phyloP scores from a whole-genome alignment of 2,888 invertebrate species.

The Dexiosoma caninum region DNA sequence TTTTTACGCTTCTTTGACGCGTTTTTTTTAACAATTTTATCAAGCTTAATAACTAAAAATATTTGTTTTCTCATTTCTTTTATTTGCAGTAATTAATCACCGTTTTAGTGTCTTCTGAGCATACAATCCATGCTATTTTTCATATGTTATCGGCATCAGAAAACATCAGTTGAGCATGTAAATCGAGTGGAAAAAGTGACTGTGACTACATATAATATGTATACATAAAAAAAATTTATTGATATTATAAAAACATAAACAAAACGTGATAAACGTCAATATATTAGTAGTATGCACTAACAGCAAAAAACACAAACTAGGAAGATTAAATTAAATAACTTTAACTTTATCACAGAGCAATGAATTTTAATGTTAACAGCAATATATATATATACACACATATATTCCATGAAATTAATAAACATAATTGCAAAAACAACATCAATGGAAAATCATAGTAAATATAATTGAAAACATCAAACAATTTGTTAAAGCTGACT shows the following conservation, averaged over 20 bases:
- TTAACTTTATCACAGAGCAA: constrained; percentile 4
- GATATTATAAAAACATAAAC: constrained; percentile 6
- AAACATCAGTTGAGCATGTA: constrained; percentile 23
- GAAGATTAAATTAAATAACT: constrained; percentile 40
- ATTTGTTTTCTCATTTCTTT: constrained; percentile 23
- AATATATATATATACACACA: too few relatives aligned
- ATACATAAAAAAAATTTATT: background rate
- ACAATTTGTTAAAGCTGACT: constrained; percentile 1
- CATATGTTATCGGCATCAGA: constrained; percentile 15
- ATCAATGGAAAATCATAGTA: background rate
- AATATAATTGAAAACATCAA: constrained; percentile 25
- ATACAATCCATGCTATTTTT: constrained; percentile 2
- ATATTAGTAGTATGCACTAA: constrained; percentile 7
- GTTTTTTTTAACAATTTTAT: background rate
- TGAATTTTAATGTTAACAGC: background rate
- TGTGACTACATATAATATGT: background rate
- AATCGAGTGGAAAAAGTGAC: constrained; percentile 27
- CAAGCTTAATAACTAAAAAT: background rate
- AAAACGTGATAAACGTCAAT: constrained; percentile 60
- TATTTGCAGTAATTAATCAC: constrained; percentile 61
- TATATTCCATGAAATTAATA: background rate
- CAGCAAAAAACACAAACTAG: constrained; percentile 14
- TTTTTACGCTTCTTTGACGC: too few relatives aligned
- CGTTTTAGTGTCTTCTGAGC: constrained; percentile 27
- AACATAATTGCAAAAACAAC: background rate